phyloP scores from a whole-genome alignment of 2,113 vertebrate genomes.

The Kryptolebias marmoratus region DNA sequence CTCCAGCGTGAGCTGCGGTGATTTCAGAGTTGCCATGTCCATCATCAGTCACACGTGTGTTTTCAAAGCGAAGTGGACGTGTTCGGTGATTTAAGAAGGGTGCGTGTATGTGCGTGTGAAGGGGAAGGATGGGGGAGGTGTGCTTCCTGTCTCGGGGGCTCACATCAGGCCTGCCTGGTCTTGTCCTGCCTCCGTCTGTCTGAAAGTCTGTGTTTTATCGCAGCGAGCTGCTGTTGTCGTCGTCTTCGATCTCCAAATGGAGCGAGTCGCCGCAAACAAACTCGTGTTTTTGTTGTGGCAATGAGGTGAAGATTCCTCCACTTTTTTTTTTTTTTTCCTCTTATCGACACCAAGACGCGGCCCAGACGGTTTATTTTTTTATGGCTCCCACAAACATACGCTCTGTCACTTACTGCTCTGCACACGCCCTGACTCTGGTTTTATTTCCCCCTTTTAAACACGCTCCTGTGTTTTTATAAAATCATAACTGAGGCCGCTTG shows the following conservation, averaged over 20 bases:
- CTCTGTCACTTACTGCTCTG: not conserved
- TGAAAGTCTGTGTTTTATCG: slow-evolving; percentile 34
- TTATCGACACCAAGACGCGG: slow-evolving; percentile 6
- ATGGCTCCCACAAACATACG: not conserved
- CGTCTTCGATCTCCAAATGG: slow-evolving; percentile 30
- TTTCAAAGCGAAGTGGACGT: slow-evolving; percentile 57
- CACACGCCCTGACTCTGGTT: not conserved
- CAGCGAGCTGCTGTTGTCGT: not conserved
- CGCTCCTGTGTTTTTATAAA: too few species aligned
- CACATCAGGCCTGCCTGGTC: slow-evolving; percentile 46
- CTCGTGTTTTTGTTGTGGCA: slow-evolving; percentile 41
- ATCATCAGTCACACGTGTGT: slow-evolving; percentile 9
- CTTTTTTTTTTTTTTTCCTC: slow-evolving; percentile 5
- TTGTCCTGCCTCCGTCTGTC: slow-evolving; percentile 11
- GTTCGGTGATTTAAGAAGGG: slow-evolving; percentile 27
- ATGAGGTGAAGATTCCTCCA: slow-evolving; percentile 46
- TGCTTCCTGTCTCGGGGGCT: slow-evolving; percentile 55
- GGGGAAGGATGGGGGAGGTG: not conserved
- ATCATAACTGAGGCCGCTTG: too few species aligned
- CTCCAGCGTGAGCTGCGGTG: not conserved
- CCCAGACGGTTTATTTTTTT: not conserved
- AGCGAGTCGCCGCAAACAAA: slow-evolving; percentile 45
- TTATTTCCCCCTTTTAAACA: too few species aligned
- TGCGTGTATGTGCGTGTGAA: not conserved
- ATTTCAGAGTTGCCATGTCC: not conserved